Base-by-base conservation (phyloP, 2,888 invertebrate species). In the Apotomis capreana region DNA sequence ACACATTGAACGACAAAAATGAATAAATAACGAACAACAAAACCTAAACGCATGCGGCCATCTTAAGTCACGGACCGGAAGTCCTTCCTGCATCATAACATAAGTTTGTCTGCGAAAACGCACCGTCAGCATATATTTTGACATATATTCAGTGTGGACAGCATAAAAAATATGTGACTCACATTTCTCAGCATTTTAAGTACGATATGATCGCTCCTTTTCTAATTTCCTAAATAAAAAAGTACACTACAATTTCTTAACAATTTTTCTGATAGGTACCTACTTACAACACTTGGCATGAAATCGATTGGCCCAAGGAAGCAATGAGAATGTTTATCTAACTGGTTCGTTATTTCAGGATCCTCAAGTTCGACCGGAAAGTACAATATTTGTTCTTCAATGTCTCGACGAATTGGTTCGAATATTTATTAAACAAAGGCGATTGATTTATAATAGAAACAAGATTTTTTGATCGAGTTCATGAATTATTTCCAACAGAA, bases 361-460 rank as follows among this genome's bases (percentile, higher is more conserved):
- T 52, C 44, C 60, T n/a, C 49, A 62, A 69, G 10, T 36, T 37
- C 55, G 13, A 40, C 46, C 37, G 9, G 6, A 15, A 8, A 62
- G 55, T 37, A 10, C 62, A 55, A 51, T 64, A 54, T 69, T 49
- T 69, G 12, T 36, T 15, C 13, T 12, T 36, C 5, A 55, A 55
- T 49, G 4, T 57, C 15, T 15, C 10, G 9, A 36, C 36, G 49
- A 55, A 51, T 52, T 15, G 63, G 37, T 54, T 60, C n/a, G 8
- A 54, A 60, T 61, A 52, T 40, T 40, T 40, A 40, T 59, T 44
- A 12, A 68, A 68, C 15, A 36, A 68, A 6, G 59, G 37, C 15
- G 37, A 37, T 57, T 62, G 60, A 62, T 69, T 69, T 69, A 57
- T 55, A 46, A 49, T 12, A 4, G 6, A 49, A 69, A 44, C 26